Percentiles rank a stretch among this genome's conserved stretches.
phyloP scores from a whole-genome alignment of 2,797 vertebrate species.

The Serranus cabrilla region DNA sequence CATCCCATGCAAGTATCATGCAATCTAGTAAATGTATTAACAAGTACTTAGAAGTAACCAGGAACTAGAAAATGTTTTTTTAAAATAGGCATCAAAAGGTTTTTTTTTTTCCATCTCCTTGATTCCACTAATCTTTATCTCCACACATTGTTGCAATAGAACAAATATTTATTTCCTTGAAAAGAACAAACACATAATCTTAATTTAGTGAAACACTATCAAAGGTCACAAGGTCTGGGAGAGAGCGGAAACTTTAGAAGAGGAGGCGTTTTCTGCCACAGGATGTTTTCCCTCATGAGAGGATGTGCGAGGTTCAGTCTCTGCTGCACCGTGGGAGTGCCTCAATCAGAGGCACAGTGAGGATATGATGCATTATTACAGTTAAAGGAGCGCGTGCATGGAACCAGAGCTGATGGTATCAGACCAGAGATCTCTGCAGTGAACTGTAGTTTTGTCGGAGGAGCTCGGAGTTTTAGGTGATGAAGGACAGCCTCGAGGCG shows the following conservation, averaged over 20 bases:
- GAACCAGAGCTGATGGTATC: slow-evolving; percentile 22
- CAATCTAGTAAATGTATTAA: background rate
- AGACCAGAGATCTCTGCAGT: slow-evolving; percentile 6
- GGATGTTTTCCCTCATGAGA: slow-evolving; percentile 70
- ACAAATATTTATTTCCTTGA: background rate
- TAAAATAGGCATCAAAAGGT: background rate
- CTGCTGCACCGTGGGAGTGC: slow-evolving; percentile 58
- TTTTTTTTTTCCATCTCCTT: too few relatives aligned
- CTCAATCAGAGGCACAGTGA: slow-evolving; percentile 11
- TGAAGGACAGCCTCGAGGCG: slow-evolving; percentile 20
- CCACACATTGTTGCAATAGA: background rate
- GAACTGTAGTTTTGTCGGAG: background rate
- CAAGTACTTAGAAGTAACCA: background rate
- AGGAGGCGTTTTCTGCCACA: slow-evolving; percentile 61
- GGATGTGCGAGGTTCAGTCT: slow-evolving; percentile 22
- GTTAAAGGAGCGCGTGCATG: slow-evolving; percentile 13
- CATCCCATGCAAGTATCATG: too few relatives aligned
- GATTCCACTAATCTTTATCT: background rate
- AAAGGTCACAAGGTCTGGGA: slow-evolving; percentile 38
- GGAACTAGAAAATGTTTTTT: background rate
- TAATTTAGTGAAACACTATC: background rate
- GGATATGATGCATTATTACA: slow-evolving; percentile 13
- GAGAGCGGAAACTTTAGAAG: slow-evolving; percentile 57
- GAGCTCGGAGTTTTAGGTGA: slow-evolving; percentile 25
- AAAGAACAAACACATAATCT: background rate